These are phyloP conservation scores for Pachyrhynchus sulphureomaculatus DNA, from an alignment of 1,140 invertebrate species.

Conservation along the genomic window DNA sequence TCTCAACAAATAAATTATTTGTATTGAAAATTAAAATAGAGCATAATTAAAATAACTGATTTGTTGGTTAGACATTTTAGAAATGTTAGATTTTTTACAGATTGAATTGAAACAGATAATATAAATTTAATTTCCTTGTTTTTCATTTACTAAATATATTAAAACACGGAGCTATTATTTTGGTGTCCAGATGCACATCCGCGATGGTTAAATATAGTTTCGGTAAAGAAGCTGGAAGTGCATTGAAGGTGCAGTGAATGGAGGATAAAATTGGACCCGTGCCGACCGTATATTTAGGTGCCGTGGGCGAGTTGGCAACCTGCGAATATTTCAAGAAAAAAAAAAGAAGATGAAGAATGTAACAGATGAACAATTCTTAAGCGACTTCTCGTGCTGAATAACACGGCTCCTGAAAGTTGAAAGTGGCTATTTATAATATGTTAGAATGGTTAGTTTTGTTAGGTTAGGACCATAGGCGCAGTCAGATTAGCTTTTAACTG, in stretches of 20 bases:
- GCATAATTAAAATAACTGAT: no score
- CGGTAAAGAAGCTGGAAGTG: slow-evolving; percentile 14
- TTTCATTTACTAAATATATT: no score
- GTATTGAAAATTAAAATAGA: no score
- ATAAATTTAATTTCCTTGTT: no score
- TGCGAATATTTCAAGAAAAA: slow-evolving; percentile 49
- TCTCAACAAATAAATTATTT: no score
- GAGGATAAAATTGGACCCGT: slow-evolving; percentile 50
- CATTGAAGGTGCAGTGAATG: slow-evolving; percentile 48
- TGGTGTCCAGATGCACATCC: background rate
- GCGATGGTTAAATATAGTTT: slow-evolving; percentile 7
- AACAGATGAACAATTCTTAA: slow-evolving; percentile 50
- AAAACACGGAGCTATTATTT: background rate
- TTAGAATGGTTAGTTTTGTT: slow-evolving; percentile 20
- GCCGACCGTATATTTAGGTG: slow-evolving; percentile 51
- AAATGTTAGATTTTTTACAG: no score
- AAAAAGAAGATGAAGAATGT: slow-evolving; percentile 45
- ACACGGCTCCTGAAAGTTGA: slow-evolving; percentile 21
- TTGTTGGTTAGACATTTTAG: no score
- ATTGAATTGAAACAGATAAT: no score
- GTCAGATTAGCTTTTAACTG: no score
- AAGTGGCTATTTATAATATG: slow-evolving; percentile 23
- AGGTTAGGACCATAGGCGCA: background rate
- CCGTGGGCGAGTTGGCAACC: slow-evolving; percentile 52
- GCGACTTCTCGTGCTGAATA: slow-evolving; percentile 27